These are phyloP conservation scores for Poeciliopsis prolifica DNA, from an alignment of 2,113 vertebrate genomes.

Conservation along the genomic window DNA sequence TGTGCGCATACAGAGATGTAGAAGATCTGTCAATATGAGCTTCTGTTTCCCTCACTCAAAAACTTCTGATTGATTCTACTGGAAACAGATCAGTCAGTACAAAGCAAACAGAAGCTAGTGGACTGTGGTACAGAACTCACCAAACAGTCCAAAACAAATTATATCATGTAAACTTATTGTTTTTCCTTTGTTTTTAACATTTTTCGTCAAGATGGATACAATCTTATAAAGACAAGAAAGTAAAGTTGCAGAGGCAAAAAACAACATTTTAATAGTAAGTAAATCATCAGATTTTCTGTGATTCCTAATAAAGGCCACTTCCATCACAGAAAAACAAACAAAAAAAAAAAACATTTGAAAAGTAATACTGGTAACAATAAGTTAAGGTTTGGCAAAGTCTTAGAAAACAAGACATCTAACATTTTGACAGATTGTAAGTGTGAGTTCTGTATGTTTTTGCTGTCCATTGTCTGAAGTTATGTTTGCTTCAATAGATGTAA, in stretches of 20 bases:
- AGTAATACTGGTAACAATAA: too few species aligned
- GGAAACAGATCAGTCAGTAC: constrained; percentile 29
- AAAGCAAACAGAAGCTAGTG: constrained; percentile 17
- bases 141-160: not conserved
- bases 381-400: too few species aligned
- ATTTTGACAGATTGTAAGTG: too few species aligned
- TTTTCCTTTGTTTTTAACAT: constrained; percentile 10
- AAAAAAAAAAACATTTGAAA: too few species aligned
- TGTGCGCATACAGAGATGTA: constrained; percentile 33
- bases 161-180: not conserved
- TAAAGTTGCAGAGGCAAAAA: not conserved
- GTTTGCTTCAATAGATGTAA: too few species aligned
- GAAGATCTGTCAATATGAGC: constrained; percentile 71
- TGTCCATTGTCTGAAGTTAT: too few species aligned
- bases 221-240: not conserved
- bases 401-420: too few species aligned
- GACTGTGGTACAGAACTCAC: not conserved
- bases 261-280: constrained; percentile 8
- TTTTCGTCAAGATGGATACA: not conserved
- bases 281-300: too few species aligned
- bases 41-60: constrained; percentile 62
- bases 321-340: too few species aligned
- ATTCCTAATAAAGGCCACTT: too few species aligned
- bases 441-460: too few species aligned
- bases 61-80: constrained; percentile 51